These are phyloP conservation scores for Ceratoteleas bidentatus DNA, from an alignment of 1,140 invertebrate species.

Conservation along the genomic window DNA sequence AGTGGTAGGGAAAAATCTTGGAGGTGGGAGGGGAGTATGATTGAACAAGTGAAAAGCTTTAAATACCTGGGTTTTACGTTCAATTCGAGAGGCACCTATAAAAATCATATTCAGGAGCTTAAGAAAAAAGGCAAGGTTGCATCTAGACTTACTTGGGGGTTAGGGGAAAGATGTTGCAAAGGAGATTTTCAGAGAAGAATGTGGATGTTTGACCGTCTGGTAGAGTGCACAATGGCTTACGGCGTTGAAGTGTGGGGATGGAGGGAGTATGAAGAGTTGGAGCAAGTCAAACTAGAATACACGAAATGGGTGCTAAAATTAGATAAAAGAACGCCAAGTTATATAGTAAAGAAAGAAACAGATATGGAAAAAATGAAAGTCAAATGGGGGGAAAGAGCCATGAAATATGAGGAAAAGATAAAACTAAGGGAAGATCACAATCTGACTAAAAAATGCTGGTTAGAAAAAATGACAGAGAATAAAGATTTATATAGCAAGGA, in stretches of 20 bases:
- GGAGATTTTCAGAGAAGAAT: background rate
- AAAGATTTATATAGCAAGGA: background rate
- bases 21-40: too few species aligned
- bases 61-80: too few species aligned
- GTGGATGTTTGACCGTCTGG: background rate
- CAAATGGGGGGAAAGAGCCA: background rate
- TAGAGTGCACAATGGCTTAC: background rate
- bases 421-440: background rate
- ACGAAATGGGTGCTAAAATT: background rate
- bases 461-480: background rate
- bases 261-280: background rate
- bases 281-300: background rate
- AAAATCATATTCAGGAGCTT: too few species aligned
- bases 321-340: background rate
- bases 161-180: background rate
- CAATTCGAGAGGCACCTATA: too few species aligned
- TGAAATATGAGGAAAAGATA: background rate
- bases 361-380: background rate
- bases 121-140: too few species aligned
- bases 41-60: too few species aligned
- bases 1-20: too few species aligned
- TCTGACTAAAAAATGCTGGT: background rate
- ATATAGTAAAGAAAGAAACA: background rate
- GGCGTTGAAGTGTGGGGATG: background rate
- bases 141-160: background rate